A percentile compares a stretch with the other conserved stretches of the same genome.
These are phyloP conservation scores for Eupeodes luniger DNA, from an alignment of 2,888 invertebrate genomes.

Conservation along the genomic window DNA sequence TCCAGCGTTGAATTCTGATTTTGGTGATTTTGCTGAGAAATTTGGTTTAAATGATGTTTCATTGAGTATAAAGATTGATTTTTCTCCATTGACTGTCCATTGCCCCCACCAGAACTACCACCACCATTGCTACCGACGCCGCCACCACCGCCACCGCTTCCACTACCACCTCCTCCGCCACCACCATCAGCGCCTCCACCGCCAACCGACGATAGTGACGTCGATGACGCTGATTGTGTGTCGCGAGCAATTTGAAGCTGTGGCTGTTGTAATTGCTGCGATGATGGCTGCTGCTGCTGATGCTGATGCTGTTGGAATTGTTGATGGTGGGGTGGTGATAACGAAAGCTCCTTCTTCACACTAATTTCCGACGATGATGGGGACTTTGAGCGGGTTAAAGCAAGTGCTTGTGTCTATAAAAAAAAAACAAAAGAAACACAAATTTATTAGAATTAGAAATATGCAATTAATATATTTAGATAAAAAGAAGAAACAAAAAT, in stretches of 20 bases:
- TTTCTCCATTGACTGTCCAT: conserved; percentile 63
- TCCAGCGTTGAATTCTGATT: conserved; percentile 63
- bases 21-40: conserved; percentile 61
- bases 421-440: conserved; percentile 67
- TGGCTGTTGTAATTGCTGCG: conserved; percentile 81
- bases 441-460: conserved; percentile 52
- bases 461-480: conserved; percentile 52
- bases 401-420: conserved; percentile 88
- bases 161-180: conserved; percentile 29
- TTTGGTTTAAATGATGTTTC: conserved; percentile 70
- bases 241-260: conserved; percentile 78
- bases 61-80: conserved; percentile 57
- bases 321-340: conserved; percentile 81
- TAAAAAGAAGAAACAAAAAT: neutral
- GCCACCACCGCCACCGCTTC: conserved; percentile 25
- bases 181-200: conserved; percentile 45
- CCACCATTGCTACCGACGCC: conserved; percentile 24
- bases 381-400: conserved; percentile 85
- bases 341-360: conserved; percentile 83
- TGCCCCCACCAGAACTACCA: neutral
- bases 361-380: conserved; percentile 81
- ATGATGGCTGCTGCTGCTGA: conserved; percentile 55
- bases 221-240: conserved; percentile 71
- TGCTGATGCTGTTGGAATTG: conserved; percentile 74
- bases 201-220: conserved; percentile 61